Conservation (phyloP, 37 sponge, comb jelly and placozoan genomes). For the Crambe crambe region DNA sequence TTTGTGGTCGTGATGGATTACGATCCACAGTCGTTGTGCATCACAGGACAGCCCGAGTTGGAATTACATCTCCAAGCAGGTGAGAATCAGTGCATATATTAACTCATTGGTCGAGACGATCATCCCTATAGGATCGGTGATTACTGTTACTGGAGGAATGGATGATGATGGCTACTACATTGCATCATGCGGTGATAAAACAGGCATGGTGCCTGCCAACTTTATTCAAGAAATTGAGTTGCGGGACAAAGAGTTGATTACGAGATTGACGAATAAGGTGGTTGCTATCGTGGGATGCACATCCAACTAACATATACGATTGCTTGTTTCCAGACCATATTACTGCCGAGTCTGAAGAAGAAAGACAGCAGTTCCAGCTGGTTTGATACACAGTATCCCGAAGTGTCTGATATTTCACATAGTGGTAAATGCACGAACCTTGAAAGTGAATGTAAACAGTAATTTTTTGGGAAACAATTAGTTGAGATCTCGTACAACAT, state of each 20-base stretch:
- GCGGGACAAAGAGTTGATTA: slow-evolving; percentile 5
- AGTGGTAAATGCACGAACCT: no score
- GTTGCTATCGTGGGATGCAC: no score
- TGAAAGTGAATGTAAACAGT: no score
- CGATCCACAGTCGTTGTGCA: slow-evolving; percentile 61
- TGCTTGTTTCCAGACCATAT: no score
- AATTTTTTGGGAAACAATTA: no score
- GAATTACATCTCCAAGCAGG: slow-evolving; percentile 51
- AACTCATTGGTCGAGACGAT: no score
- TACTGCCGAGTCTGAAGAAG: no score
- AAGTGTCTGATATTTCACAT: no score
- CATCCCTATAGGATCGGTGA: slow-evolving; percentile 61
- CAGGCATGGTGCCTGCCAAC: slow-evolving; percentile 74
- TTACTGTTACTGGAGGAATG: slow-evolving; percentile 70
- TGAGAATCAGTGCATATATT: not conserved
- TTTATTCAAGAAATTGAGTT: slow-evolving; percentile 75
- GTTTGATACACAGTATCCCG: no score
- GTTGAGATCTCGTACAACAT: no score
- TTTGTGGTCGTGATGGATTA: slow-evolving; percentile 79
- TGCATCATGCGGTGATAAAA: slow-evolving; percentile 32
- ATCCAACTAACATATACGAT: no score
- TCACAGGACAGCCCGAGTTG: slow-evolving; percentile 69
- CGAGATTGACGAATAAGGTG: slow-evolving; percentile 64
- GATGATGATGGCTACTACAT: slow-evolving; percentile 62
- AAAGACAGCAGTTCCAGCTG: no score